Conservation (phyloP, 2,113 vertebrate genomes). For the Callocephalon fimbriatum region DNA sequence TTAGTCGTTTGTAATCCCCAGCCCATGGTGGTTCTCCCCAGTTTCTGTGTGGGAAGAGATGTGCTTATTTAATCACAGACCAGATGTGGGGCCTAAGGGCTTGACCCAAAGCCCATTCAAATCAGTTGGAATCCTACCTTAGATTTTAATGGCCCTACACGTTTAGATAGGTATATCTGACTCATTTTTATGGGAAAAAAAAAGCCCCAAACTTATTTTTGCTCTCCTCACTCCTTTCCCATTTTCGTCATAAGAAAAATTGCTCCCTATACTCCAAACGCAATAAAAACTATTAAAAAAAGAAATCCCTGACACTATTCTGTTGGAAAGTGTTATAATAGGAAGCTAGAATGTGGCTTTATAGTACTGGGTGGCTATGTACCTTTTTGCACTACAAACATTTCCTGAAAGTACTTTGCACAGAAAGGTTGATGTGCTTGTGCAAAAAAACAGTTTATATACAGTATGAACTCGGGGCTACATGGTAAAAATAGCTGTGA, state of each 20-base stretch:
- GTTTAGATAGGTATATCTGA: background rate
- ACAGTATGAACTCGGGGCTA: background rate
- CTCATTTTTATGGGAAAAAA: background rate
- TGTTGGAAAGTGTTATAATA: background rate
- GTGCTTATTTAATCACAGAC: slow-evolving; percentile 6
- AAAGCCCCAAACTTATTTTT: background rate
- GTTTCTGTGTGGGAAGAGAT: background rate
- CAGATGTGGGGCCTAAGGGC: background rate
- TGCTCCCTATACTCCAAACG: background rate
- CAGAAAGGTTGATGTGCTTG: background rate
- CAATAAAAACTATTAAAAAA: background rate
- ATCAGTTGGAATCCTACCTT: background rate
- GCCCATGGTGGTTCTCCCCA: background rate
- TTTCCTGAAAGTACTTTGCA: slow-evolving; percentile 1
- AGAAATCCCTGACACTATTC: background rate
- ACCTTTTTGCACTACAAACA: background rate
- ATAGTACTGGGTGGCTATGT: background rate
- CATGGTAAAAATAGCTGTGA: slow-evolving; percentile 21
- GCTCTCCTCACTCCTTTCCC: background rate
- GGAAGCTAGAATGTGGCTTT: background rate
- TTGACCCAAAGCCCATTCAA: slow-evolving; percentile 39
- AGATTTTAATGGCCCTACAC: background rate
- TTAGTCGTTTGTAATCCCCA: background rate
- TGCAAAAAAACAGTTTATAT: background rate
- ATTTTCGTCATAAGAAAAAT: background rate